Percentiles rank a stretch among this genome's conserved stretches.
Conservation (phyloP, 2,888 invertebrate genomes). For the Heliconius cydno region DNA sequence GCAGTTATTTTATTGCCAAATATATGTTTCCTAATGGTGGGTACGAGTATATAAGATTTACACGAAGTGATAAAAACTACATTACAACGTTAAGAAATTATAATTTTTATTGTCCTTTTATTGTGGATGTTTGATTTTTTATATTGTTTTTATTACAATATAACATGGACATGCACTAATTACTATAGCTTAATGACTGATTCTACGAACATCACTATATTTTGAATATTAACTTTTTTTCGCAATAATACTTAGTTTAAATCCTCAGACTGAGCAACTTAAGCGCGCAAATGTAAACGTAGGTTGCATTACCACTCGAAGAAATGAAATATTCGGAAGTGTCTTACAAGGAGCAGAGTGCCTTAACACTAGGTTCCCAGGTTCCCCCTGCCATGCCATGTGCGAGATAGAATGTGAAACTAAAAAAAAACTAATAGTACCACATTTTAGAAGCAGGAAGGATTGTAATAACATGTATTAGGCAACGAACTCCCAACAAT, state of each 20-base stretch:
- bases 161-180: slow-evolving; percentile 6
- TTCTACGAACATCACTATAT: background rate
- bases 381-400: too few species aligned
- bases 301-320: too few species aligned
- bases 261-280: too few species aligned
- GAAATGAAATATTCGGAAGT: too few species aligned
- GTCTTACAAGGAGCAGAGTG: too few species aligned
- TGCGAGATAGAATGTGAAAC: too few species aligned
- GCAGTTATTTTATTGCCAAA: background rate
- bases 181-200: background rate
- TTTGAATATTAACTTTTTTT: background rate
- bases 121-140: slow-evolving; percentile 2
- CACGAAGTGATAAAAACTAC: background rate
- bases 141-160: slow-evolving; percentile 3
- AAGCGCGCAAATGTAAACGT: too few species aligned
- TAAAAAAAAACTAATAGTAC: slow-evolving; percentile 1
- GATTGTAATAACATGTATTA: slow-evolving; percentile 44
- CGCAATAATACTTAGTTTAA: background rate
- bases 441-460: slow-evolving; percentile 43
- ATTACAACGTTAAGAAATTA: slow-evolving; percentile 4
- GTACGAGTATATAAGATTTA: background rate
- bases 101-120: slow-evolving; percentile 4
- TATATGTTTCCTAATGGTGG: background rate
- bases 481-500: slow-evolving; percentile 42
- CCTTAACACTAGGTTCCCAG: too few species aligned